Base-by-base conservation (phyloP, 2,797 vertebrate genomes). In the Spondyliosoma cantharus region DNA sequence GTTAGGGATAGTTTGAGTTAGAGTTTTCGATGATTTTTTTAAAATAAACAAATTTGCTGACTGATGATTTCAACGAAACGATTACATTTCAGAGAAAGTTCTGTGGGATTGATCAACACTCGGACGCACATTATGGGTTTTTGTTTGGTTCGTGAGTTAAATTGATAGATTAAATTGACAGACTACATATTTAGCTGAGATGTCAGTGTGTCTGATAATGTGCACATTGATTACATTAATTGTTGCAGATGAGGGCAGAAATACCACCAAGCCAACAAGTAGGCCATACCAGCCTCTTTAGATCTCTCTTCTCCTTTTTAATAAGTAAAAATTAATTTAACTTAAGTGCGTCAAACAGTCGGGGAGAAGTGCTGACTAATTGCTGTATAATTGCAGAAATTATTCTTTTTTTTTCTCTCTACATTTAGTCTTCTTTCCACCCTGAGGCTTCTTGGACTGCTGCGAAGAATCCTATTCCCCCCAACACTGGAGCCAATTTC, bases 321-420 rank as follows among this genome's bases (percentile, higher is more conserved):
- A 76, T 52, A 60, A 67, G 74, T 66, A 78, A 59, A 76, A 79
- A 76, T 70, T 22, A 45, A 49, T 80, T 59, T 58, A 76, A 24
- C 27, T 46, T 73, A 20, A 65, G 50, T 16, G 27, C 65, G 48
- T 50, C 71, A 71, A 58, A 53, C 56, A 59, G 59, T 54, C 7
- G 15, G 57, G 53, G 16, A 29, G 76, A 86, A 60, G 48, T 62
- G 43, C 50, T 69, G 76, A 84, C 67, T 84, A 82, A 89, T 79
- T 76, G 63, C 73, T 81, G 56, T 37, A 56, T 87, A 83, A 86
- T 86, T 83, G 80, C 66, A 73, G 32, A 77, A 85, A 87, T 76
- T 19, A 64, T 80, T 69, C 6, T 43, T 14, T 45, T 52, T 49
- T 27, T 73, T 24, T 49, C 32, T 27, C 20, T 54, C 54, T 22